Evolutionary conservation across 2,113 vertebrate genomes (phyloP).

Genomic region (Arizona elegans): DNA sequence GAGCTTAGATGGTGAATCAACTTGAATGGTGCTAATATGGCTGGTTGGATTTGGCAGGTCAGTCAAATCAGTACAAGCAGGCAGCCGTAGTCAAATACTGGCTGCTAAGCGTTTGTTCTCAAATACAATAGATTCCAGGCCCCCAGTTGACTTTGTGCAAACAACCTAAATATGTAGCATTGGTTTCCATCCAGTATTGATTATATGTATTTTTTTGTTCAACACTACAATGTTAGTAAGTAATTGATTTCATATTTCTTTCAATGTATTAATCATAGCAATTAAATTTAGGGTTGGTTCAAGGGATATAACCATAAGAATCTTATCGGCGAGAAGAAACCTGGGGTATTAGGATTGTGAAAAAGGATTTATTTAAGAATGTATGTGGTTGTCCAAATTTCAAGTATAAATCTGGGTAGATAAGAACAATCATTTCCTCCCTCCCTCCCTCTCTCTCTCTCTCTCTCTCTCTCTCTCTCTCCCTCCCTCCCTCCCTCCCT

Average conservation of each 20-base stretch:
- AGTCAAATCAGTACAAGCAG: neutral
- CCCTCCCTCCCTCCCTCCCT: neutral
- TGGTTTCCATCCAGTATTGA: neutral
- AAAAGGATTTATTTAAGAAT: neutral
- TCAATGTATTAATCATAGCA: neutral
- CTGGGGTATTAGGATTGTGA: neutral
- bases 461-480: too few species aligned
- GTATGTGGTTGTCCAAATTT: neutral
- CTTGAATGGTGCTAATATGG: neutral
- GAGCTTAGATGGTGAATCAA: neutral
- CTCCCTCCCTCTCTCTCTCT: neutral
- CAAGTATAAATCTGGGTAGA: neutral
- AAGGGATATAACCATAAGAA: neutral
- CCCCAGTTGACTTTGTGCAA: neutral
- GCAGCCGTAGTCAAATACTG: neutral
- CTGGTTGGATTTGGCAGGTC: neutral
- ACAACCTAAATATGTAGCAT: neutral
- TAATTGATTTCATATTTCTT: neutral
- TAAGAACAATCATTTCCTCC: neutral
- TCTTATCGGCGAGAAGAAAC: neutral
- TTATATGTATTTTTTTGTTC: neutral
- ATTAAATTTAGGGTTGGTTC: neutral
- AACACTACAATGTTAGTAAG: neutral
- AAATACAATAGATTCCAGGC: neutral
- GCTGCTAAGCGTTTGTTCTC: neutral